Percentiles rank a stretch among this genome's conserved stretches.
Evolutionary conservation across 92 coral and sea anemone genomes (phyloP).

Genomic region (Diadumene lineata): DNA sequence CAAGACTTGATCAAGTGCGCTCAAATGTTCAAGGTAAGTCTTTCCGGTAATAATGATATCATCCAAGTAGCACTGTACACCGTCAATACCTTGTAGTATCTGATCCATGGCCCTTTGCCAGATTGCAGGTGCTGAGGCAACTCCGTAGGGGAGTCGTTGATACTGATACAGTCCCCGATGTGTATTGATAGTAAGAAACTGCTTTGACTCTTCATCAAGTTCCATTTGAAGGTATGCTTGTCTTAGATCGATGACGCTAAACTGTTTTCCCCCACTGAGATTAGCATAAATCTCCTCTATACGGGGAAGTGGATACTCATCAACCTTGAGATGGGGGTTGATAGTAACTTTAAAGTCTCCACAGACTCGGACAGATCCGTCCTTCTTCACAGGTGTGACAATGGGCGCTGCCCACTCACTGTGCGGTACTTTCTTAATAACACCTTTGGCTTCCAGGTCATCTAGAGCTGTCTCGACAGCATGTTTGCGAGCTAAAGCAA

Average conservation of each 20-base stretch:
- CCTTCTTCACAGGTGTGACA: slow-evolving; percentile 34
- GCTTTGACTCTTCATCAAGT: slow-evolving; percentile 36
- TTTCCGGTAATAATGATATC: slow-evolving; percentile 53
- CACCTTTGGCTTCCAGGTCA: slow-evolving; percentile 26
- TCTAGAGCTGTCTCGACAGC: slow-evolving; percentile 30
- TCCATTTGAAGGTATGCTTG: slow-evolving; percentile 63
- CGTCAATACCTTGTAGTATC: slow-evolving; percentile 46
- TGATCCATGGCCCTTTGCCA: slow-evolving; percentile 70
- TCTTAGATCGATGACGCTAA: slow-evolving; percentile 45
- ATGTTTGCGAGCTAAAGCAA: slow-evolving; percentile 27
- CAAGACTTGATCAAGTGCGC: slow-evolving; percentile 34
- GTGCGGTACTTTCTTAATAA: slow-evolving; percentile 9
- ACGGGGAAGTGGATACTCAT: slow-evolving; percentile 29
- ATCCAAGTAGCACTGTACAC: slow-evolving; percentile 48
- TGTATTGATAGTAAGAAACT: slow-evolving; percentile 44
- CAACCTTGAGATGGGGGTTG: slow-evolving; percentile 26
- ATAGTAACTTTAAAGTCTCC: slow-evolving; percentile 50
- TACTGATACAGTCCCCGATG: slow-evolving; percentile 44
- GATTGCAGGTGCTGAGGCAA: slow-evolving; percentile 58
- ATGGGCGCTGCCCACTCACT: slow-evolving; percentile 38
- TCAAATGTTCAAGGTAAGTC: slow-evolving; percentile 17
- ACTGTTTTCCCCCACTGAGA: slow-evolving; percentile 39
- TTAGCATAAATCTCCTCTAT: slow-evolving; percentile 36
- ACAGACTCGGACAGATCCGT: slow-evolving; percentile 40
- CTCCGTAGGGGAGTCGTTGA: slow-evolving; percentile 52